Base-by-base conservation (phyloP, 2,888 invertebrate species). In the Drosophila nigricruria region DNA sequence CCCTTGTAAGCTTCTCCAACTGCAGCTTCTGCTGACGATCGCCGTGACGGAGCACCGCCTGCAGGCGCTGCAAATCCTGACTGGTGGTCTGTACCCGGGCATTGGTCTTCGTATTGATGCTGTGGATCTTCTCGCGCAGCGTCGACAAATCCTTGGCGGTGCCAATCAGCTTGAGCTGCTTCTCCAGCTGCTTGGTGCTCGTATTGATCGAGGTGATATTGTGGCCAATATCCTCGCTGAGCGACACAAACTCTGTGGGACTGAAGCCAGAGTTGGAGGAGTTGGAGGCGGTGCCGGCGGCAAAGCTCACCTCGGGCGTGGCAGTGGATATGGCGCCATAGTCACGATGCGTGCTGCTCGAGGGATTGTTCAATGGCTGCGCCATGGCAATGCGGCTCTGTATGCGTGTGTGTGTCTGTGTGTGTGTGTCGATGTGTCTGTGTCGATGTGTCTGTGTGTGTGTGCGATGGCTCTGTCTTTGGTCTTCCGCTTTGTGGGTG, bases 11-110 rank as follows among this genome's bases (percentile, higher is more conserved):
- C 86, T 97, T 95, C 82, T 97, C 97, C 61, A 97, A 95, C 92
- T 97, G 97, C 75, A 98, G 93, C 90, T 96, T 96, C 91, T 97
- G 96, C 67, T 96, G 95, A 81, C 96, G 96, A 91, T 96, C 96
- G 0, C 96, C 96, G 73, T 95, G 94, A 16, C 95, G 94, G 58
- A 96, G 96, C 27, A 96, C 94, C 10, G 94, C 94, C 40, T 95
- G 96, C 27, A 97, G 93, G 69, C 96, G 94, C 79, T 95, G 95
- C 52, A 97, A 94, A 88, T 96, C 96, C 80, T 95, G 95, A 49
- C 95, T 96, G 0, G 96, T 96, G 34, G 95, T 95, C 40, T 95
- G 94, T 23, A 97, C 95, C 5, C 95, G 95, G 64, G 95, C 94
- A 92, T 97, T 97, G 50, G 96, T 96, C 80, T 94, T 95, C 73